Evolutionary conservation across 2,888 invertebrate species (phyloP).

Genomic region (Stictocephala bisonia): DNA sequence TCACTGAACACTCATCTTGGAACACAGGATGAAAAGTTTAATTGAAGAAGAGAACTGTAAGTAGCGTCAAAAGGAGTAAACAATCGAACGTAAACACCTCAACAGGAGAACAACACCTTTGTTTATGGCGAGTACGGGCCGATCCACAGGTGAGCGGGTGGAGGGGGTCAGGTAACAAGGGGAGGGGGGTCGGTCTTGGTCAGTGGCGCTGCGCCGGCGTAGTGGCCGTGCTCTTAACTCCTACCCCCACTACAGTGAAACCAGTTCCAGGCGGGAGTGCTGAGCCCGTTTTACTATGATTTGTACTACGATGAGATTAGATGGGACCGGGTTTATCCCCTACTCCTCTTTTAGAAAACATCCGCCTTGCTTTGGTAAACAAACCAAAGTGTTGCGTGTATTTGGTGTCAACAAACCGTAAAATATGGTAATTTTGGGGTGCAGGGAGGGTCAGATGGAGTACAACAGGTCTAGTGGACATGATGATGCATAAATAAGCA

Average conservation of each 20-base stretch:
- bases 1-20: constrained; percentile 57
- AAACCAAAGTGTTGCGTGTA: constrained; percentile 4
- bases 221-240: constrained; percentile 16
- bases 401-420: constrained; percentile 31
- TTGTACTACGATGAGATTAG: constrained; percentile 48
- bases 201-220: constrained; percentile 40
- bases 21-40: constrained; percentile 17
- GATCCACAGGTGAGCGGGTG: constrained; percentile 15
- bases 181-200: constrained; percentile 50
- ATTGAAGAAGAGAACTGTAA: constrained; percentile 26
- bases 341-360: constrained; percentile 36
- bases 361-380: constrained; percentile 2
- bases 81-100: constrained; percentile 35
- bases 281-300: constrained; percentile 51
- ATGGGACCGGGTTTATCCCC: constrained; percentile 17
- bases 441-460: too few species aligned
- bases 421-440: constrained; percentile 20
- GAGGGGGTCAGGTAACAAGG: constrained; percentile 45
- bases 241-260: constrained; percentile 4
- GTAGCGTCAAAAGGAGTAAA: background rate
- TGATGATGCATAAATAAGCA: too few species aligned
- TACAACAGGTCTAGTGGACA: too few species aligned
- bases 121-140: constrained; percentile 51
- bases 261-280: constrained; percentile 39
- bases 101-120: constrained; percentile 38